A percentile compares a stretch with the other conserved stretches of the same genome.
Evolutionary conservation across 2,888 invertebrate genomes (phyloP).

Genomic region (Melanotus villosus): DNA sequence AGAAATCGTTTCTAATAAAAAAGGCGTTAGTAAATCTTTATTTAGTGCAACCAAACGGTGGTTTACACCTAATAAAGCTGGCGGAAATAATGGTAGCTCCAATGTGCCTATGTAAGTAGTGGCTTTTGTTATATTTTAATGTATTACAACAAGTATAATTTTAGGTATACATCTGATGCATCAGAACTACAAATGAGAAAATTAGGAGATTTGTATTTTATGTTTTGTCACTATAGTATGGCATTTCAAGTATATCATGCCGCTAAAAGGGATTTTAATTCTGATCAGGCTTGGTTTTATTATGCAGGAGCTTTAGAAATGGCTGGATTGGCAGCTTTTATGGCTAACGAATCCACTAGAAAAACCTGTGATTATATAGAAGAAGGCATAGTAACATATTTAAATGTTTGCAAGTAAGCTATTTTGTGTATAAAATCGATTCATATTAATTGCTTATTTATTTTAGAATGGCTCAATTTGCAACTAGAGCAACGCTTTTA

Average conservation of each 20-base stretch:
- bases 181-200: conserved; percentile 94
- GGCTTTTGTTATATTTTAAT: too few species aligned
- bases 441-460: background rate
- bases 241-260: conserved; percentile 96
- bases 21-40: conserved; percentile 93
- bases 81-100: conserved; percentile 77
- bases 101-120: conserved; percentile 87
- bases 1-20: conserved; percentile 87
- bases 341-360: conserved; percentile 84
- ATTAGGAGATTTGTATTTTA: conserved; percentile 95
- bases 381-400: conserved; percentile 92
- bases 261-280: conserved; percentile 97
- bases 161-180: conserved; percentile 84
- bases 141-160: too few species aligned
- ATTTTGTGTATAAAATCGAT: background rate
- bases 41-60: conserved; percentile 96
- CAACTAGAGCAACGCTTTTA: conserved; percentile 91
- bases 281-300: conserved; percentile 97
- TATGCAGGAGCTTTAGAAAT: conserved; percentile 97
- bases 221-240: conserved; percentile 93
- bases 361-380: conserved; percentile 94
- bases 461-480: conserved; percentile 88
- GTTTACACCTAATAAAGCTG: conserved; percentile 93
- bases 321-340: conserved; percentile 93
- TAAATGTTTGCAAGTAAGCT: conserved; percentile 87